phyloP scores from a whole-genome alignment of 2,113 vertebrate species.

The Callorhinus ursinus region DNA sequence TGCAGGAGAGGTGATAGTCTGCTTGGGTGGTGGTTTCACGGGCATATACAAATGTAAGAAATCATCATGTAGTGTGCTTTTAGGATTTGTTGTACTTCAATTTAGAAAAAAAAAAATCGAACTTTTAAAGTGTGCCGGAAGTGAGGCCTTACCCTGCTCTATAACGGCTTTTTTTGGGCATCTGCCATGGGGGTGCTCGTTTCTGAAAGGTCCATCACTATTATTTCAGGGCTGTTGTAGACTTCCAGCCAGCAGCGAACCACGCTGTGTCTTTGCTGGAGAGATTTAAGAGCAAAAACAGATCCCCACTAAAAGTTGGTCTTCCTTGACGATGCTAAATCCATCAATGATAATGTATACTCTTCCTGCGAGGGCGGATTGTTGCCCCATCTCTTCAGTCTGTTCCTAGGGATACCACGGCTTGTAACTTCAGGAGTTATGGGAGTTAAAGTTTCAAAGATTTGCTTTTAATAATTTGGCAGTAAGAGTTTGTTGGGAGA shows the following conservation, averaged over 20 bases:
- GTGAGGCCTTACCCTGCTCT: not conserved
- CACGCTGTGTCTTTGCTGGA: not conserved
- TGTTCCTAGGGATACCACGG: not conserved
- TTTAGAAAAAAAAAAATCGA: not conserved
- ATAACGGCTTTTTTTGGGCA: not conserved
- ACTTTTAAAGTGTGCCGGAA: not conserved
- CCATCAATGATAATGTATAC: rapidly evolving
- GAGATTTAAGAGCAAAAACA: not conserved
- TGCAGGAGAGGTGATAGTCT: not conserved
- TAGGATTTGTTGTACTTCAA: not conserved
- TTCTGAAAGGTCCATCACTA: not conserved
- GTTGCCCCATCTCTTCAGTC: not conserved
- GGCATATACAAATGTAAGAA: not conserved
- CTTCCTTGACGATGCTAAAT: not conserved
- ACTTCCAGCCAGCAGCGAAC: not conserved
- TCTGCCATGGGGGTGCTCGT: not conserved
- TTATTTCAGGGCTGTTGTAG: not conserved
- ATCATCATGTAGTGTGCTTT: not conserved
- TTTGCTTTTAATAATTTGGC: not conserved
- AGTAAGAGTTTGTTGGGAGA: not conserved
- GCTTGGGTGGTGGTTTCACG: not conserved
- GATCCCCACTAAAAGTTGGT: not conserved
- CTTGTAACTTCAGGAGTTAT: not conserved
- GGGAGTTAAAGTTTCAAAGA: not conserved
- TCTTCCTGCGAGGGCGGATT: not conserved